Evolutionary conservation across 1,140 invertebrate species (phyloP), one percentile per base, ranked within the genome.

Genomic region (Cataglyphis hispanica): DNA sequence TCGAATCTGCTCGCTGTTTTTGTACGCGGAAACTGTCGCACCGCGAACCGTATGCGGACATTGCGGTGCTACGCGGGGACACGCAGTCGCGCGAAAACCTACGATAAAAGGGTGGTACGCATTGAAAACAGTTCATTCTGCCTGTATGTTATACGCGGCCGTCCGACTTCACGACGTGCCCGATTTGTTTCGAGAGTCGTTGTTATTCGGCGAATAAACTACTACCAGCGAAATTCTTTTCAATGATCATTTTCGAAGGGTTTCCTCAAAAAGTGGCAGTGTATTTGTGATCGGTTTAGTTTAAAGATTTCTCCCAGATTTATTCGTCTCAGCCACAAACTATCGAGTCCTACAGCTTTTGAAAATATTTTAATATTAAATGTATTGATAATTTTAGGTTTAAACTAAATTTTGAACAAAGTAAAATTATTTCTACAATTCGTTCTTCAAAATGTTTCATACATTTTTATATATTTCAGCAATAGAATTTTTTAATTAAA

Each of bases 41-140:
- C 31, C 61, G 61, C 60, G 60, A 22, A 50, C 46, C 46, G 6
- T 40, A 22, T 81, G 37, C 77, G 77, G 27, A 58, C 31, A 31
- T 27, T 50, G n/a, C 61, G 10, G 27, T 7, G 22, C 46, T 64
- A 31, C 75, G 11, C 75, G 11, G 34, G 43, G 22, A 58, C 80
- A 66, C 13, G 75, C 58, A 66, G 78, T 75, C 66, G 67, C 58
- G 80, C 43, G 69, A 75, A 75, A 84, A 72, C 19, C 60, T 70
- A 74, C 76, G 83, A 89, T 78, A 88, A 76, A 86, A 87, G 66
- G 81, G 66, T 50, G 60, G 46, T n/a, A 13, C 46, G 64, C 61
- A 50, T 69, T 74, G 58, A 86, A 85, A 77, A 66, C 43, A 85
- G 40, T 46, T 78, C 67, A 16, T 60, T 43, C 50, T 46, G 46